Evolutionary conservation across 1,140 invertebrate species (phyloP).

Genomic region (Andrena cerasifolii): DNA sequence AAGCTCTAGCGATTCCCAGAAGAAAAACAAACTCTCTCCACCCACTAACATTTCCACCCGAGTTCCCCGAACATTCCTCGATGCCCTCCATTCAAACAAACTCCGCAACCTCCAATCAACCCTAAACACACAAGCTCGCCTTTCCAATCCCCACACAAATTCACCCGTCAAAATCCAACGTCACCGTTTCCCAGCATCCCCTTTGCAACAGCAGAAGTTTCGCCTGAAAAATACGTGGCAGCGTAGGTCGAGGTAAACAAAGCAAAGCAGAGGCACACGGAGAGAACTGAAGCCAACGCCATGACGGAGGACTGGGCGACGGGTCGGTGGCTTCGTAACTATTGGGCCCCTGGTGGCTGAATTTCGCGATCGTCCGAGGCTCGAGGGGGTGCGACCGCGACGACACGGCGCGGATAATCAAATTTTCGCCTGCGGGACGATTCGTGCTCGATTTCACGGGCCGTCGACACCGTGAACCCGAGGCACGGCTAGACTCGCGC

Average conservation of each 20-base stretch:
- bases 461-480: conserved; percentile 23
- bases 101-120: too few species aligned
- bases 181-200: neutral
- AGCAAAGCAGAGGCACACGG: neutral
- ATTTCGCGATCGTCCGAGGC: neutral
- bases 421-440: conserved; percentile 63
- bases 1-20: too few species aligned
- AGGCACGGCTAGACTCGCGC: neutral
- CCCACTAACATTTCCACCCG: too few species aligned
- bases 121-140: too few species aligned
- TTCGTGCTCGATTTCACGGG: conserved; percentile 67
- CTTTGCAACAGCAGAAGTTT: neutral
- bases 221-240: neutral
- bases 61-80: too few species aligned
- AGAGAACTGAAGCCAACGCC: neutral
- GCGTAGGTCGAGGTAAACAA: neutral
- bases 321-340: neutral
- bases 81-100: too few species aligned
- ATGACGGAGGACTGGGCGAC: neutral
- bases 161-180: too few species aligned
- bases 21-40: too few species aligned
- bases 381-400: conserved; percentile 35
- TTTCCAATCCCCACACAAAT: too few species aligned
- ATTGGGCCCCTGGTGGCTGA: neutral
- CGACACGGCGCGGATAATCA: conserved; percentile 60